Percentiles rank a stretch among this genome's conserved stretches.
Conservation (phyloP, 2,888 invertebrate genomes). For the Zeuzera pyrina region DNA sequence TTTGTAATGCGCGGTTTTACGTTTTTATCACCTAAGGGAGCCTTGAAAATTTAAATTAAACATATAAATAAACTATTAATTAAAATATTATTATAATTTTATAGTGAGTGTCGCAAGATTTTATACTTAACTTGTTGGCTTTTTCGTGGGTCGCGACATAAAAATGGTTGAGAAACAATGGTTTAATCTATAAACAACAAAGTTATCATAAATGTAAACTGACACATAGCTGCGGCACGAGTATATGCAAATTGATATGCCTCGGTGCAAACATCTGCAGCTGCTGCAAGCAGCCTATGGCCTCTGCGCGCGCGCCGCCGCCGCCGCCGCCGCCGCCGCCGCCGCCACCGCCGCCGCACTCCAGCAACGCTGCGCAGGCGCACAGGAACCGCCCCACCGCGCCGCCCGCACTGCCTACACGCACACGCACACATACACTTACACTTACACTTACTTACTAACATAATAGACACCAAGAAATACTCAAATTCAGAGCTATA, state of each 20-base stretch:
- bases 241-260: conserved; percentile 92
- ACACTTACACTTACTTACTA: neutral
- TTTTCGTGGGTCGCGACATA: no score
- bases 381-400: conserved; percentile 81
- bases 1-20: no score
- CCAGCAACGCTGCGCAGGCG: conserved; percentile 94
- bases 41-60: no score
- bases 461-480: neutral
- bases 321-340: conserved; percentile 96
- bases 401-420: conserved; percentile 35
- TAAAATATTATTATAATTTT: no score
- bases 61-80: no score
- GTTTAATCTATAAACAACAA: no score
- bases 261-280: conserved; percentile 97
- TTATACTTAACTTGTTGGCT: no score
- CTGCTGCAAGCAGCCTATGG: conserved; percentile 96
- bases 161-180: no score
- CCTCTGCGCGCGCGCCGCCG: conserved; percentile 96
- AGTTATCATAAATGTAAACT: no score
- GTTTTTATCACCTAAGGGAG: no score
- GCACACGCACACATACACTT: neutral
- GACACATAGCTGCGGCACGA: conserved; percentile 94
- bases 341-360: conserved; percentile 91
- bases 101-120: no score
- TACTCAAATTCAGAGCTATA: no score